Percentiles rank a stretch among this genome's conserved stretches.
These are phyloP conservation scores for Tupiocoris notatus DNA, from an alignment of 2,888 invertebrate genomes.

Conservation along the genomic window DNA sequence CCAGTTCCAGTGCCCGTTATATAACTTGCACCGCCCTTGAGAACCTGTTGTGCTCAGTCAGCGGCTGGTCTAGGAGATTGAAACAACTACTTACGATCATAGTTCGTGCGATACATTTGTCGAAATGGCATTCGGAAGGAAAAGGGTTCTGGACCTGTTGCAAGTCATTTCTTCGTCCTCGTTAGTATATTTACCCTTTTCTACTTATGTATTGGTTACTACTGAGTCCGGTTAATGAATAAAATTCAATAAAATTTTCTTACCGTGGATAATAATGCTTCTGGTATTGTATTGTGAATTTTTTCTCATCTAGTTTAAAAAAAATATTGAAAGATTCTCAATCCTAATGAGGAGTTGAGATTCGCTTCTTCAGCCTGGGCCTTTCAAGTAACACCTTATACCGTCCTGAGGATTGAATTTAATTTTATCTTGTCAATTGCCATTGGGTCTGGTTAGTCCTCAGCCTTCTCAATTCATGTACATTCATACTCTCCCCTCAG, in stretches of 20 bases:
- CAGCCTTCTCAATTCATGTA: too few relatives aligned
- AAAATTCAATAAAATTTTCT: too few relatives aligned
- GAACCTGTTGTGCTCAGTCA: background rate
- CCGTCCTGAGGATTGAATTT: conserved; percentile 40
- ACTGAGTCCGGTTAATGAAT: too few relatives aligned
- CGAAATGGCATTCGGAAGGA: conserved; percentile 57
- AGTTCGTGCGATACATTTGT: background rate
- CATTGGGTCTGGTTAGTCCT: too few relatives aligned
- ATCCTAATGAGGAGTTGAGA: too few relatives aligned
- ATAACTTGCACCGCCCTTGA: background rate
- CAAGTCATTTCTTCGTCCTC: conserved; percentile 65
- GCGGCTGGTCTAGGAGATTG: background rate
- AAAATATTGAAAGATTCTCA: too few relatives aligned
- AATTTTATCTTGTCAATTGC: background rate
- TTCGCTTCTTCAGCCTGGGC: too few relatives aligned
- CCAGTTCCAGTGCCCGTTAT: background rate
- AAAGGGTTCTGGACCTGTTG: conserved; percentile 63
- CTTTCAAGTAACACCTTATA: conserved; percentile 9
- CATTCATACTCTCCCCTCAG: too few relatives aligned
- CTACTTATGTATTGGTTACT: conserved; percentile 32
- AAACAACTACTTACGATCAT: background rate
- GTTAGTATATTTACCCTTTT: conserved; percentile 51
- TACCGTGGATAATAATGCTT: too few relatives aligned
- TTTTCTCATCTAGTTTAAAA: too few relatives aligned
- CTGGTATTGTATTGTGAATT: too few relatives aligned